Conservation (phyloP, 1,140 invertebrate species). For the Drosophila leontia region DNA sequence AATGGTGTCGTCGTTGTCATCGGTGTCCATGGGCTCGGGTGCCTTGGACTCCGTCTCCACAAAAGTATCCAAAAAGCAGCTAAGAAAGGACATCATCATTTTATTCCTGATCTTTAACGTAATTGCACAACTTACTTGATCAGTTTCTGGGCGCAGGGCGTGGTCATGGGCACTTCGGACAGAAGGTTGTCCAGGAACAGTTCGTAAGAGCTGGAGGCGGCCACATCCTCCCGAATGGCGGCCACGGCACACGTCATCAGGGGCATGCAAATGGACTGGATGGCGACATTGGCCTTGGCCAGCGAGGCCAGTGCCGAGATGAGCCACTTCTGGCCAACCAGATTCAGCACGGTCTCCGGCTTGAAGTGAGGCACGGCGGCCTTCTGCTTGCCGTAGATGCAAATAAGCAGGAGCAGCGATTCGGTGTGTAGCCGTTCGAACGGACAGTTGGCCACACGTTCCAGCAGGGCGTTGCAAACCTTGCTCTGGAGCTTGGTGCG, state of each 20-base stretch:
- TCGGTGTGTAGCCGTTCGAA: constrained; percentile 70
- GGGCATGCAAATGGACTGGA: constrained; percentile 67
- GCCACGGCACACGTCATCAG: constrained; percentile 54
- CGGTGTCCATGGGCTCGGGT: constrained; percentile 36
- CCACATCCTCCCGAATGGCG: constrained; percentile 52
- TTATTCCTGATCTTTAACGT: not conserved
- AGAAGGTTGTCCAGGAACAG: constrained; percentile 67
- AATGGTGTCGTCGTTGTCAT: constrained; percentile 83
- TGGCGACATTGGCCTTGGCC: constrained; percentile 64
- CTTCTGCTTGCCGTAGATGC: constrained; percentile 88
- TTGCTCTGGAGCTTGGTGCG: constrained; percentile 88
- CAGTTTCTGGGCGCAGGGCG: constrained; percentile 78
- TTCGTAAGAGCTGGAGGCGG: constrained; percentile 30
- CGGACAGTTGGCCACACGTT: constrained; percentile 62
- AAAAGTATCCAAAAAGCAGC: constrained; percentile 85
- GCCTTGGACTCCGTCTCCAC: constrained; percentile 18
- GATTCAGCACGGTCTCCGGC: constrained; percentile 74
- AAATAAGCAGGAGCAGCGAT: constrained; percentile 86
- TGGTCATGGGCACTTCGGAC: constrained; percentile 53
- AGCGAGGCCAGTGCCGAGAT: constrained; percentile 46
- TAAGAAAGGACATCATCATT: constrained; percentile 62
- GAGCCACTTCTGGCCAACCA: constrained; percentile 73
- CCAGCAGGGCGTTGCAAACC: constrained; percentile 85
- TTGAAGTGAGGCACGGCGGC: constrained; percentile 56
- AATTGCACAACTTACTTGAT: constrained; percentile 84